These are phyloP conservation scores for Myotis planiceps DNA, from an alignment of 2,797 vertebrate species.

Conservation along the genomic window DNA sequence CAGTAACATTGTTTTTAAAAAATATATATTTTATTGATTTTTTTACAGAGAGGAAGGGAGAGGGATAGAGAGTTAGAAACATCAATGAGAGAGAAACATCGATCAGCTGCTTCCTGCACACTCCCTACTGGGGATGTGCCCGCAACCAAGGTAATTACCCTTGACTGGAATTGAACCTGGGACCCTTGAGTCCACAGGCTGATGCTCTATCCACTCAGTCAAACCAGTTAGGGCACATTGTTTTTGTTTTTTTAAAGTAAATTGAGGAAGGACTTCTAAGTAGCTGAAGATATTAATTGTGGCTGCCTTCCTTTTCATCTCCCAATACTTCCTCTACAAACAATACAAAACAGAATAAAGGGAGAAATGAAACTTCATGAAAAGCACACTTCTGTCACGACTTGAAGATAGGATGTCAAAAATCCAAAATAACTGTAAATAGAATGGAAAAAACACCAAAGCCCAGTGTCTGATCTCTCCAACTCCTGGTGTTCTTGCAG, in stretches of 20 bases:
- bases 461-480: not conserved
- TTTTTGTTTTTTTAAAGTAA: not conserved
- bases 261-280: not conserved
- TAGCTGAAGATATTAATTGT: not conserved
- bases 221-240: not conserved
- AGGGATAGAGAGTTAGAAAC: no score
- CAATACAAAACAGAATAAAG: not conserved
- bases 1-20: constrained; percentile 18
- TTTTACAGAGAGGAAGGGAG: no score
- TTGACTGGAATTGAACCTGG: no score
- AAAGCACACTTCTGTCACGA: not conserved
- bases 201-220: no score
- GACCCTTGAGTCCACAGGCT: no score
- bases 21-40: no score
- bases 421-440: not conserved
- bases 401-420: not conserved
- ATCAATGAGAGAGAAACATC: no score
- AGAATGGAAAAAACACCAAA: constrained; percentile 5
- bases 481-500: not conserved
- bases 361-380: not conserved
- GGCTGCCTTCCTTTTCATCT: not conserved
- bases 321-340: not conserved
- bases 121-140: no score
- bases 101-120: no score
- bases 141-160: no score